Base-by-base conservation (phyloP, 2,888 invertebrate species). In the Pristionchus maxplancki region DNA sequence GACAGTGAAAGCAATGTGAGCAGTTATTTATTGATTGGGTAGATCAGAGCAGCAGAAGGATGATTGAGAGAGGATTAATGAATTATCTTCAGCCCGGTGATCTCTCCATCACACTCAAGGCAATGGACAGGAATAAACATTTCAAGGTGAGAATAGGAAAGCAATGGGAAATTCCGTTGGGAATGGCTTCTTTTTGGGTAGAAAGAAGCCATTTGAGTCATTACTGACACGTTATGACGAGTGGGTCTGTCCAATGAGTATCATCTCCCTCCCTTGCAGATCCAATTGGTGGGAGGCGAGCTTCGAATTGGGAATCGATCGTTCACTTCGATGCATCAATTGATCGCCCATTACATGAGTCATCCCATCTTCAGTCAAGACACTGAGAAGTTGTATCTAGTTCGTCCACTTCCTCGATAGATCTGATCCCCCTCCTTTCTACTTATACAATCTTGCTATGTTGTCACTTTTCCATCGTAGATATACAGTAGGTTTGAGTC, bases 361-460 rank as follows among this genome's bases (percentile, higher is more conserved):
- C 98, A 99, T 94, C 99, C 99, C 93, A 99, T 99, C 95, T 99
- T 98, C 96, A 98, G 98, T 95, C 98, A 97, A 96, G 97, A 97
- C 34, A 98, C 98, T 93, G 99, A 99, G 96, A 98, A 98, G 96
- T 96, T 99, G 89, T 99, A 97, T 96, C 96, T 99, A 93, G 97
- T 98, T 95, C 97, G 98, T 94, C 97, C 99, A 91, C 96, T 99
- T 87, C 94, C 94, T 4, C 90, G 89, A 82, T 89, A 87, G 82
- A 83, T 53, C 37, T 24, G 20, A 53, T 83, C 50, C 48, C 48
- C 24, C 28, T 28, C 44, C 44, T 44, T 8, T 53, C 53, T 37
- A 53, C 34, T 83, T 53, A 53, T 53, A 8, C 44, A 48, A 9
- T 82, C 64, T 64, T 85, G 44, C 85, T 64, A 85, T 40, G 40